Base-by-base conservation (phyloP, 2,888 invertebrate genomes). In the Heliconius charithonia region DNA sequence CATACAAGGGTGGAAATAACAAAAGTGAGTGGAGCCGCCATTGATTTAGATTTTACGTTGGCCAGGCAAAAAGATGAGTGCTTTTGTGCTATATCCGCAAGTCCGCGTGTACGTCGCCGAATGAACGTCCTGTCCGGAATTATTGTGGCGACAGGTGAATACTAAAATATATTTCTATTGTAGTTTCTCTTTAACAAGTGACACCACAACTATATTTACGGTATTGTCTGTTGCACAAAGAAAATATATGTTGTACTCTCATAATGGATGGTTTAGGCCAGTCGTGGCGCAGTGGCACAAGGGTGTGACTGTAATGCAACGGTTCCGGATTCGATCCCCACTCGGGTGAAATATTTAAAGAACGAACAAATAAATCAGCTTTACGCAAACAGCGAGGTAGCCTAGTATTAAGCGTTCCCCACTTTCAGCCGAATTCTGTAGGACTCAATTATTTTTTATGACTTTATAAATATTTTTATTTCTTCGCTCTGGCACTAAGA, bases 11-110 rank as follows among this genome's bases (percentile, higher is more conserved):
- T 86, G 87, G 90, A 91, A 90, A 92, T 92, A 92, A 93, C 91
- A 94, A 93, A 94, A 93, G 93, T 93, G 91, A 92, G 89, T 88
- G 86, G 90, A 85, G 88, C 91, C 92, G 89, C 93, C 94, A 94
- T 94, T 94, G 94, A 94, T 94, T 94, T 92, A 90, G 91, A 91
- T 92, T 93, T 90, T 87, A 89, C 88, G 91, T 90, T 86, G 89
- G 89, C 87, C 85, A 85, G 84, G 84, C 87, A 90, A 93, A 93
- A 92, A 92, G 92, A 89, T 85, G 88, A 91, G 85, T 85, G 86
- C 91, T 87, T 91, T 93, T 94, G 92, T 93, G 88, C 88, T 87
- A 87, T 87, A 87, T 88, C 88, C 91, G 89, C 89, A 87, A 89
- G 89, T 90, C 92, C 90, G 91, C 89, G 86, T 87, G 89, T 85